These are phyloP conservation scores for Vespertilio murinus DNA, from an alignment of 2,797 vertebrate species.

Conservation along the genomic window DNA sequence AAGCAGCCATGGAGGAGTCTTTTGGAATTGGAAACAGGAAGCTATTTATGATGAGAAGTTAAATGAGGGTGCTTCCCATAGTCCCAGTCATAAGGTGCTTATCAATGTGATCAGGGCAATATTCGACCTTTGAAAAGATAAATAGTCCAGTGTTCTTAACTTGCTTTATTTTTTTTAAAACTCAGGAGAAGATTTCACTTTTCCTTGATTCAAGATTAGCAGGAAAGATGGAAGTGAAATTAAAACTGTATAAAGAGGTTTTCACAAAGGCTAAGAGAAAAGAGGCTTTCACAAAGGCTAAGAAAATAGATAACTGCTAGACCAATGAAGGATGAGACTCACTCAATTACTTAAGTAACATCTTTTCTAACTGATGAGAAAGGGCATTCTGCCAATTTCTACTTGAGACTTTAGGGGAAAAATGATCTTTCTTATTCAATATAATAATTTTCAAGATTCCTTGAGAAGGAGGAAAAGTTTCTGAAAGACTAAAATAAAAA, in stretches of 20 bases:
- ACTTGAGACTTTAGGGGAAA: background rate
- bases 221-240: slow-evolving; percentile 41
- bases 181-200: background rate
- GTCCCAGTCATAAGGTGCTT: slow-evolving; percentile 31
- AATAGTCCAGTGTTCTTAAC: slow-evolving; percentile 10
- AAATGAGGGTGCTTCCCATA: slow-evolving; percentile 44
- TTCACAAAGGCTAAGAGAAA: background rate
- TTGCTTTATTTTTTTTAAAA: background rate
- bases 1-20: background rate
- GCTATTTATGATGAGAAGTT: slow-evolving; percentile 17
- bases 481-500: slow-evolving; percentile 9
- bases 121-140: slow-evolving; percentile 59
- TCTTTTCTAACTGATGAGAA: slow-evolving; percentile 35
- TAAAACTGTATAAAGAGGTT: background rate
- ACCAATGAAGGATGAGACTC: background rate
- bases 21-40: slow-evolving; percentile 26
- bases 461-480: background rate
- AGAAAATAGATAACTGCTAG: background rate
- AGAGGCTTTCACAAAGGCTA: background rate
- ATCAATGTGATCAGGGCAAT: slow-evolving; percentile 29
- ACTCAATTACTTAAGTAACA: background rate
- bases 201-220: background rate
- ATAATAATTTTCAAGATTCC: slow-evolving; percentile 5
- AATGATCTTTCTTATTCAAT: background rate
- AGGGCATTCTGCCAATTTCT: slow-evolving; percentile 38